A percentile compares a stretch with the other conserved stretches of the same genome.
Conservation (phyloP, 1,140 invertebrate genomes). For the Drosophila tropicalis region DNA sequence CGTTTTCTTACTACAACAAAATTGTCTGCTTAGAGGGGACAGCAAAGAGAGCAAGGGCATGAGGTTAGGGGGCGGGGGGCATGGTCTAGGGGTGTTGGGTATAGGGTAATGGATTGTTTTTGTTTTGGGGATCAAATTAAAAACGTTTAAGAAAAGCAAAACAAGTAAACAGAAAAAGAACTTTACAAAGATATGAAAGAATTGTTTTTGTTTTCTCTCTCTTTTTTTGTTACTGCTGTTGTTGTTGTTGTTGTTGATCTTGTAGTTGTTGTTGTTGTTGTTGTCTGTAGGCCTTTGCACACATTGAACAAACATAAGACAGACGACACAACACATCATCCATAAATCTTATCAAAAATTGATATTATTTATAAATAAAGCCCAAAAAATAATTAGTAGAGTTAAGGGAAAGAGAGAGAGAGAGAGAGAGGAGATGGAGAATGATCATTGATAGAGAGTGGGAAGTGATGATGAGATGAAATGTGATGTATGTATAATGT, state of each 20-base stretch:
- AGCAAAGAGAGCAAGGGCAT: no score
- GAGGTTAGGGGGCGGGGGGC: no score
- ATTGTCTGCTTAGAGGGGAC: not conserved
- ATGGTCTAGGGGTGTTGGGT: no score
- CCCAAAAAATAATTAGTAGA: conserved; percentile 1
- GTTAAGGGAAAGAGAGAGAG: not conserved
- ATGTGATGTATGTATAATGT: no score
- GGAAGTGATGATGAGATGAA: no score
- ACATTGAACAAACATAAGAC: conserved; percentile 3
- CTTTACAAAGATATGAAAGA: no score
- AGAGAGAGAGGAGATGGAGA: not conserved
- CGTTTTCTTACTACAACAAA: not conserved
- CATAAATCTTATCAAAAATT: not conserved
- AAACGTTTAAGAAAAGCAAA: no score
- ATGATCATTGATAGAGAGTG: not conserved
- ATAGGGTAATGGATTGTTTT: no score
- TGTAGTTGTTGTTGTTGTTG: conserved; percentile 1
- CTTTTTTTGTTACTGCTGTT: not conserved
- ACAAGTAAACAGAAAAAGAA: no score
- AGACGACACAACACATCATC: not conserved
- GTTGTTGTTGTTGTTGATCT: conserved; percentile 1
- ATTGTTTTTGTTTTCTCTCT: no score
- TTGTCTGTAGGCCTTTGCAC: conserved; percentile 8
- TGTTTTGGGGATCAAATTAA: no score
- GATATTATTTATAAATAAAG: not conserved